phyloP scores from a whole-genome alignment of 2,113 vertebrate species.

The Orthonyx spaldingii region DNA sequence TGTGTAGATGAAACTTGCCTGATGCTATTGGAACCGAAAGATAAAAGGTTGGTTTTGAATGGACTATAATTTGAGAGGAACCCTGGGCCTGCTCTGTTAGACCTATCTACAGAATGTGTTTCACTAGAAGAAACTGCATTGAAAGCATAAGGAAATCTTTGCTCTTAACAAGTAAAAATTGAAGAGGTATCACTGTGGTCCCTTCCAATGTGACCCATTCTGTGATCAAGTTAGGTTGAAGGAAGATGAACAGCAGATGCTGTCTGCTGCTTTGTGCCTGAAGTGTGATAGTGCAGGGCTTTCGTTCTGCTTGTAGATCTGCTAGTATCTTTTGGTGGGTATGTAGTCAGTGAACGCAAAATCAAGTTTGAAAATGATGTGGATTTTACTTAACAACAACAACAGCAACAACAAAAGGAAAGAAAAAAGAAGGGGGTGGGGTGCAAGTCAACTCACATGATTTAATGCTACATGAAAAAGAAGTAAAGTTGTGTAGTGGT shows the following conservation, averaged over 20 bases:
- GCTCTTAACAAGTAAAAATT: neutral
- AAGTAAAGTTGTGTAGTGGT: no score
- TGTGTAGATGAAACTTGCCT: neutral
- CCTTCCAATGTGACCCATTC: neutral
- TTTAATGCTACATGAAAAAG: neutral
- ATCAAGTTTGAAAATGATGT: neutral
- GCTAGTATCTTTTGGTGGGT: neutral
- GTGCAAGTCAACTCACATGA: neutral
- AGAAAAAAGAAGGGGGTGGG: neutral
- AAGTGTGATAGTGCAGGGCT: neutral
- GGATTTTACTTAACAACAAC: neutral
- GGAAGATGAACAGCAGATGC: neutral
- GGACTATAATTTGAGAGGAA: neutral
- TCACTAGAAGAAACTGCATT: neutral
- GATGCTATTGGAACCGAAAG: neutral
- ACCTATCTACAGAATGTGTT: neutral
- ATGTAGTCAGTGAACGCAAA: neutral
- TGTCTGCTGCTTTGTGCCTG: neutral
- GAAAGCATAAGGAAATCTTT: neutral
- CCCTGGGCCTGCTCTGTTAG: neutral
- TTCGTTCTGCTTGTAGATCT: neutral
- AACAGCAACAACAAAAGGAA: neutral
- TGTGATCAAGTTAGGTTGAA: neutral
- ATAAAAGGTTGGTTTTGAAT: neutral
- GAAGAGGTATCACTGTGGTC: neutral